Conservation (phyloP, 2,888 invertebrate genomes). For the Drosophila tanythrix region DNA sequence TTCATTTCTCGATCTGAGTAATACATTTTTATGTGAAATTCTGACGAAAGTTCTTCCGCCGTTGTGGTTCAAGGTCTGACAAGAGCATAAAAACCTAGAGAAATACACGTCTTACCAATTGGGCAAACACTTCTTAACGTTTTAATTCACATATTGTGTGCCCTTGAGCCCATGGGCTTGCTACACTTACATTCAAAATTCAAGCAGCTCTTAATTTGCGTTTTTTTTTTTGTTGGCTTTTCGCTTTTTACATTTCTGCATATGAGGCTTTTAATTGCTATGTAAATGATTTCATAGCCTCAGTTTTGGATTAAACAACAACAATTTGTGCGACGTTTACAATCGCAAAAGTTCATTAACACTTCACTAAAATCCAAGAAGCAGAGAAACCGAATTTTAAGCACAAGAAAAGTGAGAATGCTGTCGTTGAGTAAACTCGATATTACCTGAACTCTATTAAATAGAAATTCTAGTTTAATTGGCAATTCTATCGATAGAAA, state of each 20-base stretch:
- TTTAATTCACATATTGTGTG: constrained; percentile 1
- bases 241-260: constrained; percentile 53
- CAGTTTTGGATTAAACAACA: constrained; percentile 49
- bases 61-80: background rate
- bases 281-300: constrained; percentile 57
- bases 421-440: background rate
- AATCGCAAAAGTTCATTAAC: constrained; percentile 74
- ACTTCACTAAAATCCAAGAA: constrained; percentile 27
- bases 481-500: background rate
- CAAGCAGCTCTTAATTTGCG: constrained; percentile 32
- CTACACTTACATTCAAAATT: constrained; percentile 49
- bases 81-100: background rate
- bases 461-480: background rate
- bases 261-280: constrained; percentile 41
- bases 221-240: constrained; percentile 29
- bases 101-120: constrained; percentile 18
- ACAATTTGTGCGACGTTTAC: constrained; percentile 48
- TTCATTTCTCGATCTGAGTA: constrained; percentile 41
- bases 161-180: constrained; percentile 34
- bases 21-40: constrained; percentile 22
- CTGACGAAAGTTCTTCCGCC: constrained; percentile 11
- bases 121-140: constrained; percentile 37
- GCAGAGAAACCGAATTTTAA: constrained; percentile 10
- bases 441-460: no score
- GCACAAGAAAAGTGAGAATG: background rate